Base-by-base conservation (phyloP, 2,797 vertebrate species). In the Rhincodon typus region DNA sequence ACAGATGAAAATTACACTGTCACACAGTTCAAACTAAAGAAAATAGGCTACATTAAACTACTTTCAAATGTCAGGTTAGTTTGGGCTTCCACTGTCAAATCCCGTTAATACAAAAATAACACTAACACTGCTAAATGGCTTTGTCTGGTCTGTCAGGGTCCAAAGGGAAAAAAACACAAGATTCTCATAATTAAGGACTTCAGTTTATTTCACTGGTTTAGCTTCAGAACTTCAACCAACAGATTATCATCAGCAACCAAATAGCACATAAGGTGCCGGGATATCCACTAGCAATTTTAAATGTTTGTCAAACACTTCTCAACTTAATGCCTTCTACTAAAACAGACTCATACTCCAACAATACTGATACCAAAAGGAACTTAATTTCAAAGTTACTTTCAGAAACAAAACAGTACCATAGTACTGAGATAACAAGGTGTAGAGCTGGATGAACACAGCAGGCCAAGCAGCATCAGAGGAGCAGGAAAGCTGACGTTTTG, bases 1-100 rank as follows among this genome's bases (percentile, higher is more conserved):
- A 95, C 94, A 95, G 94, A 21, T 96, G 96, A 96, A 97, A 97
- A 97, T 97, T 96, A 96, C 96, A 70, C 95, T 96, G 97, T 97
- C 96, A 96, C 96, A 94, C 95, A 95, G 87, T 72, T 96, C 96
- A 96, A 96, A 96, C 96, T 91, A 94, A 96, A 90, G 62, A 96
- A 96, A 96, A 96, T 96, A 96, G 96, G 96, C 96, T 95, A 96
- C 96, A 96, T 96, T 96, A 95, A 95, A 96, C 94, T 96, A 95
- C 96, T 90, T 95, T 94, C 87, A 95, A 95, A 96, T 96, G 96
- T 96, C 96, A 96, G 87, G 88, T 95, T 95, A 94, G 91, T 96
- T 96, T 91, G 96, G 95, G 96, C 96, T 96, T 96, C 96, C 86
- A 94, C 96, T 96, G 96, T 96, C 96, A 96, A 96, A 96, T 96